Evolutionary conservation across 2,797 vertebrate species (phyloP), one percentile per base, ranked within the genome.

Genomic region (Lycodopsis pacificus): DNA sequence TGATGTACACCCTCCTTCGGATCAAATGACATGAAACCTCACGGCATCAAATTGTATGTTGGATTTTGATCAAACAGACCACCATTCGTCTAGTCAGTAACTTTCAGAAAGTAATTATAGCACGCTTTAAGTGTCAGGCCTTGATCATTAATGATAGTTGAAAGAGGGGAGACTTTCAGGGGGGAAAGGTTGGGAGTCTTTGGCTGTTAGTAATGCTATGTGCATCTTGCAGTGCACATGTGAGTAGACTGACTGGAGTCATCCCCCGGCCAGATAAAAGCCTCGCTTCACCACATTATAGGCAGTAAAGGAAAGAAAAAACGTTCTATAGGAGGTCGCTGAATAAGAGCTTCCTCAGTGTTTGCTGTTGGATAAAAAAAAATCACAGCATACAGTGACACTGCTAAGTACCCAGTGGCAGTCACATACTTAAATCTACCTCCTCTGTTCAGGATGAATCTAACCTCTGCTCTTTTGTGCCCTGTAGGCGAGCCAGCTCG

Each of bases 401-500:
- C 65, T 48, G 57, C 36, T 63, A 30, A 36, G 12, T 7, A 51
- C 14, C 11, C 62, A 64, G 65, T 49, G 10, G 20, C 30, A 30
- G 61, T 72, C 25, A 25, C 65, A 56, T 49, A 53, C 10, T 25
- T 9, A 73, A 71, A 63, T 62, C 42, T 65, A 11, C 53, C 48
- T 1, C 32, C 6, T 53, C 48, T 54, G 42, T 49, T 49, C 15
- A 38, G 13, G 53, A 71, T 32, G 4, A 68, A 32, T 82, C 63
- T 76, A 61, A 82, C 74, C 67, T 51, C 46, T 66, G 5, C 54
- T 85, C 65, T 77, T 48, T 63, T 68, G 19, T 79, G 54, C 71
- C 46, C 77, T 65, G 20, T 86, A 99, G 98, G 97, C 97, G 93
- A 99, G 97, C 94, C 98, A 99, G 94, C 96, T 99, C 34, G 98